A percentile compares a stretch with the other conserved stretches of the same genome.
These are phyloP conservation scores for Hippocampus zosterae DNA, from an alignment of 2,113 vertebrate species.

Conservation along the genomic window DNA sequence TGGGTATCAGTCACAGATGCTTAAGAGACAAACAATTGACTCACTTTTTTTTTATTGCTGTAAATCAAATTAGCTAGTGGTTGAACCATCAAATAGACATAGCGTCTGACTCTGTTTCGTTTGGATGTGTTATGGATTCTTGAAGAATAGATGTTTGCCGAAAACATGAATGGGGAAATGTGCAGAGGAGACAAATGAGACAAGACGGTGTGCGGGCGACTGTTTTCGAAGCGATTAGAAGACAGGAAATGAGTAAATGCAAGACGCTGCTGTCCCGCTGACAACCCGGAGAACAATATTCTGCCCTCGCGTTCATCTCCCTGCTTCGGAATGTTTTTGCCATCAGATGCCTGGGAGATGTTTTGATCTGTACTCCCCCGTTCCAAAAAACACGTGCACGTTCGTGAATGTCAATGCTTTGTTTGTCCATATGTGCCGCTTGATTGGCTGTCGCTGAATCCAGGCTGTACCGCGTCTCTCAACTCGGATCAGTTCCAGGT, in stretches of 20 bases:
- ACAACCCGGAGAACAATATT: constrained; percentile 10
- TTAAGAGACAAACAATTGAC: constrained; percentile 48
- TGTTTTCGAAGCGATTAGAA: constrained; percentile 29
- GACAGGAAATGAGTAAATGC: constrained; percentile 23
- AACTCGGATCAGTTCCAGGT: too few relatives aligned
- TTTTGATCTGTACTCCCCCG: too few relatives aligned
- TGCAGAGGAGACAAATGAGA: not conserved
- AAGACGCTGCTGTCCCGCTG: constrained; percentile 14
- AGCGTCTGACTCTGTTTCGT: not conserved
- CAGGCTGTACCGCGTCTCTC: too few relatives aligned
- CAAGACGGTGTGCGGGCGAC: not conserved
- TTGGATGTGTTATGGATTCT: not conserved
- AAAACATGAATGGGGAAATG: not conserved
- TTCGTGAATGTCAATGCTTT: too few relatives aligned
- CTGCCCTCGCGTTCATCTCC: not conserved
- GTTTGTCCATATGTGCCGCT: too few relatives aligned
- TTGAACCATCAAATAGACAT: constrained; percentile 25
- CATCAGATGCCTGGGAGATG: too few relatives aligned
- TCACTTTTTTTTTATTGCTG: constrained; percentile 41
- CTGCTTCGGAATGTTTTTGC: not conserved
- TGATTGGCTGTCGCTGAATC: too few relatives aligned
- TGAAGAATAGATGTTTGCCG: not conserved
- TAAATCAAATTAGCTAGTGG: constrained; percentile 38
- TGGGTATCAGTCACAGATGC: constrained; percentile 55
- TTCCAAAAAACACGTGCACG: too few relatives aligned